A percentile compares a stretch with the other conserved stretches of the same genome.
Evolutionary conservation across 1,140 invertebrate species (phyloP).

Genomic region (Araneus ventricosus): DNA sequence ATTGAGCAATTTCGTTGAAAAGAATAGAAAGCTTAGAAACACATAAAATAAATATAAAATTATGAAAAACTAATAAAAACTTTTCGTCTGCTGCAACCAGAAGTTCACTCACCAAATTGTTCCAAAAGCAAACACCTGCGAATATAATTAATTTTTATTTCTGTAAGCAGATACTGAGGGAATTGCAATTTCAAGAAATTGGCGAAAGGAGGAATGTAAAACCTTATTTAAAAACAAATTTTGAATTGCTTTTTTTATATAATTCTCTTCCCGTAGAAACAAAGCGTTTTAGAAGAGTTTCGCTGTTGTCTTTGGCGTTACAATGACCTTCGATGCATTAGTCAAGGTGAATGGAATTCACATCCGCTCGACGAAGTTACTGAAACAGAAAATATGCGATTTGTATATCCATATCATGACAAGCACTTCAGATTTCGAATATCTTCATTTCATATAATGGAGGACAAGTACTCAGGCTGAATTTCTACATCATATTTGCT

Average conservation of each 20-base stretch:
- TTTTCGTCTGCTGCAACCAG: too few relatives aligned
- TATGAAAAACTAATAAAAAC: too few relatives aligned
- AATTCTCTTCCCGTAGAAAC: too few relatives aligned
- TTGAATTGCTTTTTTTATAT: neutral
- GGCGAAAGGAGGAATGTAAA: too few relatives aligned
- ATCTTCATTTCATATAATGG: neutral
- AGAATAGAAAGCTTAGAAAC: neutral
- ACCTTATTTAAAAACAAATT: neutral
- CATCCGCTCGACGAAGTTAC: constrained; percentile 38
- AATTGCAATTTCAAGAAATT: too few relatives aligned
- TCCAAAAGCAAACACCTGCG: too few relatives aligned
- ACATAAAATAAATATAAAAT: too few relatives aligned
- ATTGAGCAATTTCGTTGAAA: neutral
- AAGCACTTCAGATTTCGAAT: neutral
- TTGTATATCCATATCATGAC: constrained; percentile 37
- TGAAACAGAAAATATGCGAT: constrained; percentile 43
- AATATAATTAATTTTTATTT: too few relatives aligned
- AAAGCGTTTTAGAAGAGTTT: neutral
- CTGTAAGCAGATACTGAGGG: too few relatives aligned
- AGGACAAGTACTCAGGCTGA: neutral
- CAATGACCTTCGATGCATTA: constrained; percentile 35
- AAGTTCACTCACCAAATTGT: too few relatives aligned
- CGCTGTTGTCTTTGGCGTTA: neutral
- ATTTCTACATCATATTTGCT: neutral
- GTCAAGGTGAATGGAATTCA: constrained; percentile 44